A percentile compares a stretch with the other conserved stretches of the same genome.
These are phyloP conservation scores for Tachysurus vachellii DNA, from an alignment of 2,113 vertebrate genomes.

Conservation along the genomic window DNA sequence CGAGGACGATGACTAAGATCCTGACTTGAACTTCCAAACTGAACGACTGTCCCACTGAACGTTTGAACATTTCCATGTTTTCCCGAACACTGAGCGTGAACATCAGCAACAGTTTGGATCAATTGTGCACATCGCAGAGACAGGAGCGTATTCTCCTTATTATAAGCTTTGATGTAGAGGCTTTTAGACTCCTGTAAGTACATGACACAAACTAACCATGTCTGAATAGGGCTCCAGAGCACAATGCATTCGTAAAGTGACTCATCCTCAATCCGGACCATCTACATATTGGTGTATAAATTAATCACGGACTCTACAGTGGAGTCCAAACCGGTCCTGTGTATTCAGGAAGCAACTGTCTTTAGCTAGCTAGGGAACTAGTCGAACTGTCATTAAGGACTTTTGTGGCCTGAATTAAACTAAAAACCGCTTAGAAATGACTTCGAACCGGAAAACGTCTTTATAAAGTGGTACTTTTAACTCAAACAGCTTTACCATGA, in stretches of 20 bases:
- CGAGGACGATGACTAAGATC: not conserved
- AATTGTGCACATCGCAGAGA: not conserved
- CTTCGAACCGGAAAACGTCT: not conserved
- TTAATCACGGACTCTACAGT: not conserved
- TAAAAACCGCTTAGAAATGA: no score
- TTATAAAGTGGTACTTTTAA: no score
- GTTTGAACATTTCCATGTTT: not conserved
- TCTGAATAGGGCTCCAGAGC: not conserved
- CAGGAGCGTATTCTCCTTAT: not conserved
- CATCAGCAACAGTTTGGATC: not conserved
- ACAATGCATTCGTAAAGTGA: not conserved
- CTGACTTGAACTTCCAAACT: not conserved
- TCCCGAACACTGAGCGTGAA: not conserved
- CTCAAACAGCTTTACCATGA: not conserved
- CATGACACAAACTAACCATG: not conserved
- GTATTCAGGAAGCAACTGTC: not conserved
- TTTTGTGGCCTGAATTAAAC: not conserved
- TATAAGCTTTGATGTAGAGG: no score
- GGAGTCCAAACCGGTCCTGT: not conserved
- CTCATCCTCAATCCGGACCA: not conserved
- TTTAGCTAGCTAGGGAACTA: not conserved
- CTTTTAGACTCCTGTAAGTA: not conserved
- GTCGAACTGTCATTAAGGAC: not conserved
- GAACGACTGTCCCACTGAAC: no score
- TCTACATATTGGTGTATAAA: not conserved